Base-by-base conservation (phyloP, 2,888 invertebrate genomes). In the Heliconius erato region DNA sequence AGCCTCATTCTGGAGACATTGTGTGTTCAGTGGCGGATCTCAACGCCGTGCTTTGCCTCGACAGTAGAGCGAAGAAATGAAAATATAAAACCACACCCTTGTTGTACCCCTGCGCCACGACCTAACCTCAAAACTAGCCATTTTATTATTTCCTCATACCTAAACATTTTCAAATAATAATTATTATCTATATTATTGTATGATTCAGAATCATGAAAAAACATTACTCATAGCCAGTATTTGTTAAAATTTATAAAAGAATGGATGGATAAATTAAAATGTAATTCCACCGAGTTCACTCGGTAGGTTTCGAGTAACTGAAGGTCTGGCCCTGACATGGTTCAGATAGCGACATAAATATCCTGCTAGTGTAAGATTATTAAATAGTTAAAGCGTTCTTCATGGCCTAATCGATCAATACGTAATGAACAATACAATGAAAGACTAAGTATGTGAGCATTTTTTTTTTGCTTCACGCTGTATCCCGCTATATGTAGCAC, bases 261-360 rank as follows among this genome's bases (percentile, higher is more conserved):
- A n/a, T n/a, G n/a, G n/a, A n/a, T n/a, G n/a, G n/a, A n/a, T n/a
- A n/a, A n/a, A 63, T 76, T 35, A 35, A 63, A 63, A 76, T 16
- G 6, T 59, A 35, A 59, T 76, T 76, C 76, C 76, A 35, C 9
- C n/a, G 63, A 63, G n/a, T 23, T 76, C 63, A 40, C 26, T 63
- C 76, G 35, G 85, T 88, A 86, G 86, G 87, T 89, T 72, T 90
- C 71, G 83, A 83, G 88, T 89, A 91, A 88, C 89, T 87, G 91
- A 92, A 92, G 92, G 91, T 89, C 89, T 87, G 92, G 74, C 94
- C 94, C 86, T 94, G 94, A 93, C 94, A 94, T 88, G 87, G 91
- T 91, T 94, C 87, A 84, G 86, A 82, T 84, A 88, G 90, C 89
- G 90, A 87, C 88, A 89, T 88, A 90, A 85, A 86, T 85, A 63